Evolutionary conservation across 2,113 vertebrate genomes (phyloP).

Genomic region (Bufo bufo): DNA sequence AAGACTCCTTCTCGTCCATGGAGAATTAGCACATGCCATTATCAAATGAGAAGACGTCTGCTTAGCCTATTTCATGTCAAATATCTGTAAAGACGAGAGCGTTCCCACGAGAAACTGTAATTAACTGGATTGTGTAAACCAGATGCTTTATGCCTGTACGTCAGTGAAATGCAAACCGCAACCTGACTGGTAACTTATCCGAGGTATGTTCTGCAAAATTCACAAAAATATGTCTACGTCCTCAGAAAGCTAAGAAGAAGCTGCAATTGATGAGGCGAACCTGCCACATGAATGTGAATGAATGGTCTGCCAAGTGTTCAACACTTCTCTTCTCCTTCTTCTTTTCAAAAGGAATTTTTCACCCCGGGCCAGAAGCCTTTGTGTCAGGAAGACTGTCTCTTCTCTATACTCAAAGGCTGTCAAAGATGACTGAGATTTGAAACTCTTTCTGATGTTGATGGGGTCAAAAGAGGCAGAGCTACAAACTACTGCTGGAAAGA

Average conservation of each 20-base stretch:
- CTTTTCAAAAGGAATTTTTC: constrained; percentile 81
- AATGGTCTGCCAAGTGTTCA: constrained; percentile 71
- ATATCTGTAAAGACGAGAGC: constrained; percentile 22
- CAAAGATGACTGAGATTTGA: constrained; percentile 83
- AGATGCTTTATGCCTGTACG: constrained; percentile 12
- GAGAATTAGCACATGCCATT: constrained; percentile 1
- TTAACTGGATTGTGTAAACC: constrained; percentile 23
- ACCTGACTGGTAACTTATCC: constrained; percentile 59
- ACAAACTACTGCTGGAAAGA: constrained; percentile 71
- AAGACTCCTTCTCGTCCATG: neutral
- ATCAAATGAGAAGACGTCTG: constrained; percentile 21
- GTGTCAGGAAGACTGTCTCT: constrained; percentile 82
- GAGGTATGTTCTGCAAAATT: constrained; percentile 65
- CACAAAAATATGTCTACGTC: constrained; percentile 64
- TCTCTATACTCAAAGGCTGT: constrained; percentile 84
- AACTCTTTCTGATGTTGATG: constrained; percentile 82
- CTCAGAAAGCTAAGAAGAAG: constrained; percentile 67
- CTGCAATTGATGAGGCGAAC: constrained; percentile 64
- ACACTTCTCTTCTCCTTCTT: constrained; percentile 67
- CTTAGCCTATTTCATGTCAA: constrained; percentile 27
- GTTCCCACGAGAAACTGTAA: constrained; percentile 42
- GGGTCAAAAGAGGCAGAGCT: constrained; percentile 78
- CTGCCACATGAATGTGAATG: constrained; percentile 74
- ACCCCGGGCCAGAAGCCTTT: constrained; percentile 83
- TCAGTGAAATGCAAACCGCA: constrained; percentile 36